phyloP scores from a whole-genome alignment of 2,797 vertebrate genomes.

The Falco columbarius region DNA sequence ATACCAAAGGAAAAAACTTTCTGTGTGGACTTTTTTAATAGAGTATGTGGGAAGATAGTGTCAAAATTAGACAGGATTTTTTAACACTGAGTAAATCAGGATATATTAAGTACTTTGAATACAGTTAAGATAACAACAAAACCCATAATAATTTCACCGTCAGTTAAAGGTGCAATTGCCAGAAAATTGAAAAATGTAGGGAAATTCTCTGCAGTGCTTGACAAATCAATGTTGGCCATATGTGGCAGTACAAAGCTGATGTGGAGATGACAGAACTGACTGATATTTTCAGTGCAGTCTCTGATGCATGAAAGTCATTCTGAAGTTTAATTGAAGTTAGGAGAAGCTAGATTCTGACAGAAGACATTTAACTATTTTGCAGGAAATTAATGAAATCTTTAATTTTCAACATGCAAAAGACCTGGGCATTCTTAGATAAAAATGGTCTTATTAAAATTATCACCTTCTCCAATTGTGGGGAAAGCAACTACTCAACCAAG shows the following conservation, averaged over 20 bases:
- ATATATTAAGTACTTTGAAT: slow-evolving; percentile 23
- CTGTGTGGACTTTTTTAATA: not conserved
- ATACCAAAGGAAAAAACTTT: not conserved
- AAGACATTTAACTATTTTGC: slow-evolving; percentile 33
- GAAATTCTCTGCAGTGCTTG: slow-evolving; percentile 30
- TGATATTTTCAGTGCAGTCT: slow-evolving; percentile 19
- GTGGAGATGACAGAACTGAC: not conserved
- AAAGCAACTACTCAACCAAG: slow-evolving; percentile 21
- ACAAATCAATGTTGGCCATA: not conserved
- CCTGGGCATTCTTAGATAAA: slow-evolving; percentile 44
- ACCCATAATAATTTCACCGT: slow-evolving; percentile 47
- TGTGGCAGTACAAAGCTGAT: slow-evolving; percentile 1
- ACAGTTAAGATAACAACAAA: slow-evolving; percentile 49
- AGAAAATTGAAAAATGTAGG: slow-evolving; percentile 47
- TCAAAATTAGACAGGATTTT: slow-evolving; percentile 31
- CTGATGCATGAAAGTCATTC: slow-evolving; percentile 48
- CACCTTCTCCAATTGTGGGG: not conserved
- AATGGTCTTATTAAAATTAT: slow-evolving; percentile 61
- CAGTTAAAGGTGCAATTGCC: slow-evolving; percentile 61
- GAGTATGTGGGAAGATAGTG: not conserved
- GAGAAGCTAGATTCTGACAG: slow-evolving; percentile 26
- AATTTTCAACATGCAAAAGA: slow-evolving; percentile 26
- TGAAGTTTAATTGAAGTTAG: slow-evolving; percentile 55
- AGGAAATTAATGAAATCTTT: slow-evolving; percentile 56
- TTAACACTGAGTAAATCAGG: not conserved